Conservation (phyloP, 1,140 invertebrate genomes). For the Steinernema feltiae region DNA sequence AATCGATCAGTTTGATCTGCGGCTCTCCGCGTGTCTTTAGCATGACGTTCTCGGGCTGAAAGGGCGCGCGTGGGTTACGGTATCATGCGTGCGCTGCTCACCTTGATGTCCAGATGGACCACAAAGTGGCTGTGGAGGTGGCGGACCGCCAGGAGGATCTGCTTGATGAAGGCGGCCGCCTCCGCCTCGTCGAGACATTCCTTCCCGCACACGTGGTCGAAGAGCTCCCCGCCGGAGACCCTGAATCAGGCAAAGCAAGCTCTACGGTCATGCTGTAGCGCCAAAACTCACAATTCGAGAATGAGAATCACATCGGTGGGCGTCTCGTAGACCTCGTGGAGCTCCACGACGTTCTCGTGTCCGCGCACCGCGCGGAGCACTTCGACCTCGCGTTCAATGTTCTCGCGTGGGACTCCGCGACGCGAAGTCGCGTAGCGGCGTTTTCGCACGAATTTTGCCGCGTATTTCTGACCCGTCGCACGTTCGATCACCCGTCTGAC, state of each 20-base stretch:
- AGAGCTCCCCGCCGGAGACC: conserved; percentile 64
- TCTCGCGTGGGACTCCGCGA: conserved; percentile 61
- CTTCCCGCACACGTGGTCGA: conserved; percentile 64
- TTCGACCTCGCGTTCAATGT: conserved; percentile 63
- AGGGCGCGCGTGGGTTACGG: conserved; percentile 18
- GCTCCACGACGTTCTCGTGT: conserved; percentile 63
- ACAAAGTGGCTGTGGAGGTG: conserved; percentile 62
- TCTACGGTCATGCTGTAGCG: background rate
- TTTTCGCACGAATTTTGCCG: conserved; percentile 88
- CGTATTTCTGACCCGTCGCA: conserved; percentile 75
- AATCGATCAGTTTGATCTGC: conserved; percentile 66
- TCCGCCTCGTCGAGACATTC: conserved; percentile 63
- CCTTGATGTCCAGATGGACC: conserved; percentile 64
- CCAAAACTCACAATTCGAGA: conserved; percentile 62
- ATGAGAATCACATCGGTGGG: conserved; percentile 62
- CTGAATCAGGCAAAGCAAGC: conserved; percentile 58
- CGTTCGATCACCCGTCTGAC: conserved; percentile 80
- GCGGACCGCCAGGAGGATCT: conserved; percentile 62
- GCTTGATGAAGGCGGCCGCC: conserved; percentile 63
- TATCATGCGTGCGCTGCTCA: conserved; percentile 39
- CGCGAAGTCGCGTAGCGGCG: conserved; percentile 67
- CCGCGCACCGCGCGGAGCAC: conserved; percentile 61
- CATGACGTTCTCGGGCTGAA: conserved; percentile 65
- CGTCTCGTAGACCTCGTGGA: conserved; percentile 63
- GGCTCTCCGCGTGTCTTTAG: conserved; percentile 59